Percentiles rank a stretch among this genome's conserved stretches.
Conservation (phyloP, 2,113 vertebrate species). For the Scalopus aquaticus region DNA sequence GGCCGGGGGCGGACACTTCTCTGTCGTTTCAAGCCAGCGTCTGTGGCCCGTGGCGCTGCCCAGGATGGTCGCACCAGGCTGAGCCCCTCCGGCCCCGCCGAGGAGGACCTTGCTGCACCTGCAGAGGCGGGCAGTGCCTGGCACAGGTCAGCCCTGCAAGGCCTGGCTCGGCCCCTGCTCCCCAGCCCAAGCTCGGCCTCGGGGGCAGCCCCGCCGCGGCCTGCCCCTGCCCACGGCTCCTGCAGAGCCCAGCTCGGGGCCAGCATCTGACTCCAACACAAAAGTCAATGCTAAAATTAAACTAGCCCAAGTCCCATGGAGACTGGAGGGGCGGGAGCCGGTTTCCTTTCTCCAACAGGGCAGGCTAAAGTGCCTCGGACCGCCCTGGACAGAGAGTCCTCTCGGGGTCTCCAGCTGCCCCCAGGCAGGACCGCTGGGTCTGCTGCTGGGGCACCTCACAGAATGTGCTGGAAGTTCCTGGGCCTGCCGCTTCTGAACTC, state of each 20-base stretch:
- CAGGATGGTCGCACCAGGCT: no score
- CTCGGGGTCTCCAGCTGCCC: rapidly evolving
- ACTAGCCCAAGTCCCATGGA: background rate
- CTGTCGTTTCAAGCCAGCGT: background rate
- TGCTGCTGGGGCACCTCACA: background rate
- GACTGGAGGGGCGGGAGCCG: background rate
- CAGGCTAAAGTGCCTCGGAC: background rate
- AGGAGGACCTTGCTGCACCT: no score
- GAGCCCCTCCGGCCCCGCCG: no score
- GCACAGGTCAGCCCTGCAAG: background rate
- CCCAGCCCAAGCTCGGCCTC: background rate
- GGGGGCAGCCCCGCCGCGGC: background rate
- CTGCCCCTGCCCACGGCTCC: background rate
- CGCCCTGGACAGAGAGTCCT: background rate
- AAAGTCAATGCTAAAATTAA: conserved; percentile 38
- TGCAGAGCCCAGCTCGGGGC: background rate
- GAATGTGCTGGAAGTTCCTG: background rate
- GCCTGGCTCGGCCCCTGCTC: no score
- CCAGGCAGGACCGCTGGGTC: background rate
- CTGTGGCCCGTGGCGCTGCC: no score
- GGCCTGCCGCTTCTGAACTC: background rate
- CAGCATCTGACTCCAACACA: background rate
- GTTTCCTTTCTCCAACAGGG: background rate
- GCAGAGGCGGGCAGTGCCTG: no score
- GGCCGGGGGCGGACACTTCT: no score